A percentile compares a stretch with the other conserved stretches of the same genome.
Evolutionary conservation across 2,797 vertebrate species (phyloP).

Genomic region (Sebastes vulpes): DNA sequence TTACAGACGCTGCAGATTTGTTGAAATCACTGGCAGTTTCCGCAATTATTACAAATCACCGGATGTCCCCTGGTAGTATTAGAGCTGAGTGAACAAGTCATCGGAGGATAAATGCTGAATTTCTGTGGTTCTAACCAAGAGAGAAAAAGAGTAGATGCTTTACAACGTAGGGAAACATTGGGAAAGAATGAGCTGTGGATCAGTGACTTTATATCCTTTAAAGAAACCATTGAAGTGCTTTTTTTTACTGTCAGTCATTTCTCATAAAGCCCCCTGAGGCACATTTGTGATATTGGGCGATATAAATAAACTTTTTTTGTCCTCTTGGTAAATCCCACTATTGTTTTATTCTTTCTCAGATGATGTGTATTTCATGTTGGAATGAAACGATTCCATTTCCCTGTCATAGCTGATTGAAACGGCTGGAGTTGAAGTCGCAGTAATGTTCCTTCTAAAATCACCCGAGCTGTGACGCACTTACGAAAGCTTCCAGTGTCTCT

Average conservation of each 20-base stretch:
- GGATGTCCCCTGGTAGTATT: background rate
- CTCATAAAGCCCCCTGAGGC: too few relatives aligned
- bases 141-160: background rate
- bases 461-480: background rate
- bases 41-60: constrained; percentile 39
- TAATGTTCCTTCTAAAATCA: background rate
- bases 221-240: background rate
- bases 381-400: background rate
- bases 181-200: background rate
- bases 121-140: background rate
- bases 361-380: background rate
- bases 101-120: background rate
- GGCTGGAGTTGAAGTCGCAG: background rate
- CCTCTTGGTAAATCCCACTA: background rate
- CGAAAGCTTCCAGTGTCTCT: background rate
- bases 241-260: background rate
- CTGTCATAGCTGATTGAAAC: too few relatives aligned
- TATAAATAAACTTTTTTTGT: background rate
- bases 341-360: too few relatives aligned
- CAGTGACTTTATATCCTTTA: background rate
- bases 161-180: background rate
- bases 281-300: too few relatives aligned
- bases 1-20: constrained; percentile 30
- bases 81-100: constrained; percentile 2
- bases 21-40: constrained; percentile 38